Evolutionary conservation across 2,797 vertebrate species (phyloP), one percentile per base, ranked within the genome.

Genomic region (Calcarius lapponicus): DNA sequence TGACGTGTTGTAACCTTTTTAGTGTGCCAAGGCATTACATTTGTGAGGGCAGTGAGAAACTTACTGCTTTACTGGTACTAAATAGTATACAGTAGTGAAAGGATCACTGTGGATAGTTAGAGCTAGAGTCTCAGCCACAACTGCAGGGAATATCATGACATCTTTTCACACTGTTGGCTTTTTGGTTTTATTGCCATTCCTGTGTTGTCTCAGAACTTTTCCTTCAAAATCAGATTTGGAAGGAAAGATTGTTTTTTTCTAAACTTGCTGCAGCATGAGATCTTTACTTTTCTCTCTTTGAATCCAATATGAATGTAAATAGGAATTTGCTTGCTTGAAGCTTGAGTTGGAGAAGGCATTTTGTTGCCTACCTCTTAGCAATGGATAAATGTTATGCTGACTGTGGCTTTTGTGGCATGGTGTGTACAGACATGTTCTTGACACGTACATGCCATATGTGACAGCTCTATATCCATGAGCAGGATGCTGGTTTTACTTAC

Each of bases 391-490:
- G 1, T 45, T 67, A 6, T 0, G 15, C 24, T 67, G 31, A 10
- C 10, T 13, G 16, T 26, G 34, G 40, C 40, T 83, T 78, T 71
- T 17, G 26, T 67, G 70, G 54, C 26, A 7, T 5, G n/a, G 31
- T 11, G 4, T 1, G 0, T 26, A 16, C 36, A 51, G 43, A n/a
- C 1, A 8, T 43, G 51, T 38, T 32, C 50, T 75, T 1, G 1
- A 60, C 25, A 32, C 0, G 0, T 10, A 10, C 6, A 0, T 51
- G 53, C 47, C 14, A 3, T 9, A 5, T 7, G 47, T 54, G 54
- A 20, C 40, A 72, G 34, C n/a, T 50, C 24, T 0, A 1, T 29
- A 38, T 45, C 50, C 32, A 4, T 17, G 10, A 69, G 28, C 7
- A 72, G 58, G 45, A 56, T 64, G 22, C 18, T 40, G 62, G 64